Conservation (phyloP, 2,113 vertebrate species). For the Esox niger region DNA sequence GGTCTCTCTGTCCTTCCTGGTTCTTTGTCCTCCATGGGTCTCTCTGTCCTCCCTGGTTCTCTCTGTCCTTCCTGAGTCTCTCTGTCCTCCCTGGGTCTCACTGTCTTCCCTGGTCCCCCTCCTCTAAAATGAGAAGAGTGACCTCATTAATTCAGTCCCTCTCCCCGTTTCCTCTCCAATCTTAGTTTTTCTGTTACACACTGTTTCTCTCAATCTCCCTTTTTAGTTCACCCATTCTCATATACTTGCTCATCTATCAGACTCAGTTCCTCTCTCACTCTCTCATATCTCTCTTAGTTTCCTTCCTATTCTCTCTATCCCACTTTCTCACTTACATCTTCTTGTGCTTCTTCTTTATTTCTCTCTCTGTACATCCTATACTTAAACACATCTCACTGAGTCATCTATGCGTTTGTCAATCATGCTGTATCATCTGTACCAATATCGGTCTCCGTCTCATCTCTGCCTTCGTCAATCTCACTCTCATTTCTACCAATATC, state of each 20-base stretch:
- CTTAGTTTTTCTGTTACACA: background rate
- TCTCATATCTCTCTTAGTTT: constrained; percentile 10
- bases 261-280: background rate
- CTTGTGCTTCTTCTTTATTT: too few relatives aligned
- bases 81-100: background rate
- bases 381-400: too few relatives aligned
- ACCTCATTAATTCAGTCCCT: constrained; percentile 12
- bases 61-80: too few relatives aligned
- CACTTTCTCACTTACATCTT: too few relatives aligned
- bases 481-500: background rate
- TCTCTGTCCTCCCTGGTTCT: too few relatives aligned
- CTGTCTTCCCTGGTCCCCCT: background rate
- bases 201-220: constrained; percentile 6
- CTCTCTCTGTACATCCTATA: too few relatives aligned
- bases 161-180: background rate
- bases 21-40: background rate
- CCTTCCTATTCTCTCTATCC: constrained; percentile 62
- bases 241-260: constrained; percentile 5
- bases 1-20: constrained; percentile 31
- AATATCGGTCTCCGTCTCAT: too few relatives aligned
- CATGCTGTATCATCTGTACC: too few relatives aligned
- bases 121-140: constrained; percentile 5
- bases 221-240: background rate
- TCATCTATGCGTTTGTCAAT: too few relatives aligned
- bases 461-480: constrained; percentile 11